These are phyloP conservation scores for Thymallus thymallus DNA, from an alignment of 2,113 vertebrate species.

Conservation along the genomic window DNA sequence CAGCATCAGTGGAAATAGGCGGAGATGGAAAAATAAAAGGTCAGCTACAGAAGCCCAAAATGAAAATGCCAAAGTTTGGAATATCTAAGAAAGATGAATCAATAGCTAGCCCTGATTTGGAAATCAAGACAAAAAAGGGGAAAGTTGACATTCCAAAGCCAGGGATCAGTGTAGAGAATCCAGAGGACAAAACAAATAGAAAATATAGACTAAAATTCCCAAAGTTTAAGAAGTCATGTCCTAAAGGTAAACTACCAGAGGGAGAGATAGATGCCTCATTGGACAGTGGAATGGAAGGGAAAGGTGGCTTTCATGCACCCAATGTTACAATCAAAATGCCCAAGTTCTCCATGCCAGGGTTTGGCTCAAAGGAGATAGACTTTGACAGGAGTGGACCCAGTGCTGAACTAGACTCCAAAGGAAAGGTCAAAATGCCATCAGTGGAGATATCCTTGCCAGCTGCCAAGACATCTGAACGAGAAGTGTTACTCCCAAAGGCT, in stretches of 20 bases:
- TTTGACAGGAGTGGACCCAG: constrained; percentile 29
- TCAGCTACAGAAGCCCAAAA: constrained; percentile 74
- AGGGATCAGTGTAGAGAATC: constrained; percentile 46
- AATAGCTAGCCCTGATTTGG: constrained; percentile 55
- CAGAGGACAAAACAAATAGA: constrained; percentile 40
- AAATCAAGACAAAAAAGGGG: constrained; percentile 52
- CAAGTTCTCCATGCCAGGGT: constrained; percentile 68
- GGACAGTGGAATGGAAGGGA: constrained; percentile 41
- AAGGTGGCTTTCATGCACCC: constrained; percentile 56
- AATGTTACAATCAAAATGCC: constrained; percentile 47
- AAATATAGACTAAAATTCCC: constrained; percentile 71
- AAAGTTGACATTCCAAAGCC: constrained; percentile 45
- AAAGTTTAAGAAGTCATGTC: constrained; percentile 63
- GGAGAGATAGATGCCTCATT: constrained; percentile 44
- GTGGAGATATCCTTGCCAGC: constrained; percentile 69
- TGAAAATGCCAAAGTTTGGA: constrained; percentile 79
- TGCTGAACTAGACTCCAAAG: constrained; percentile 48
- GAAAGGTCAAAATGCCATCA: constrained; percentile 73
- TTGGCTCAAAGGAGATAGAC: constrained; percentile 59
- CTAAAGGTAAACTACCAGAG: constrained; percentile 57
- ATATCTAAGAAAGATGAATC: constrained; percentile 64
- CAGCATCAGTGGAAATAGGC: constrained; percentile 61
- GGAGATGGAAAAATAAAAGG: constrained; percentile 55
- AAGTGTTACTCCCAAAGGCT: constrained; percentile 58
- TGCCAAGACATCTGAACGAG: constrained; percentile 55